Base-by-base conservation (phyloP, 2,797 vertebrate genomes). In the Sebastes trivittatus region DNA sequence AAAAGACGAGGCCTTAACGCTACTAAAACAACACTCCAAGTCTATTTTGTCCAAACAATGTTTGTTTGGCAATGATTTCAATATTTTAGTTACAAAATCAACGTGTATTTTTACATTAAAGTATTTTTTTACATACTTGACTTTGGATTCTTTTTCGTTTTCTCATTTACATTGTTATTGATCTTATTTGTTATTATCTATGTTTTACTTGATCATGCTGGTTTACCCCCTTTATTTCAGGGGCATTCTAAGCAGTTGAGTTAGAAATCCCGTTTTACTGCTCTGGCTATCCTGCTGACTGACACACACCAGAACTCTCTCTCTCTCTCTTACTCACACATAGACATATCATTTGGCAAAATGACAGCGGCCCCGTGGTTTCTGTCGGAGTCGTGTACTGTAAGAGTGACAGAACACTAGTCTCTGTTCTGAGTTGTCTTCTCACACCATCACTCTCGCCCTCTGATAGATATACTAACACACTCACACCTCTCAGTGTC, bases 351-450 rank as follows among this genome's bases (percentile, higher is more conserved):
- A 46, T 55, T 62, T 62, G n/a, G 56, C 36, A 30, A 72, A 71
- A 55, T 62, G 56, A 78, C 72, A 77, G 74, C 49, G 7, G 5
- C 38, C 30, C 20, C 11, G 55, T 77, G 22, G 69, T 71, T 82
- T 66, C 55, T 77, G 29, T 78, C 5, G 2, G 59, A 77, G 59
- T 84, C 78, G 23, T 36, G 23, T 64, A 32, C 66, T 36, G 30
- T 56, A 64, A 78, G 77, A 71, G 32, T 49, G 80, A 78, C 77
- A 70, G 46, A 80, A 70, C 54, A 68, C 20, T 54, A 2, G 34
- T 22, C 27, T 36, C 46, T 32, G 52, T 42, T 79, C 55, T 69
- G 64, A 58, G 27, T 72, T 29, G 62, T 56, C 75, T 69, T 55
- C 62, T 75, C 61, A 36, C 73, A 74, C 70, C 25, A 27, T 29